Percentiles rank a stretch among this genome's conserved stretches.
Conservation (phyloP, 1,140 invertebrate species). For the Polypedilum pembai region DNA sequence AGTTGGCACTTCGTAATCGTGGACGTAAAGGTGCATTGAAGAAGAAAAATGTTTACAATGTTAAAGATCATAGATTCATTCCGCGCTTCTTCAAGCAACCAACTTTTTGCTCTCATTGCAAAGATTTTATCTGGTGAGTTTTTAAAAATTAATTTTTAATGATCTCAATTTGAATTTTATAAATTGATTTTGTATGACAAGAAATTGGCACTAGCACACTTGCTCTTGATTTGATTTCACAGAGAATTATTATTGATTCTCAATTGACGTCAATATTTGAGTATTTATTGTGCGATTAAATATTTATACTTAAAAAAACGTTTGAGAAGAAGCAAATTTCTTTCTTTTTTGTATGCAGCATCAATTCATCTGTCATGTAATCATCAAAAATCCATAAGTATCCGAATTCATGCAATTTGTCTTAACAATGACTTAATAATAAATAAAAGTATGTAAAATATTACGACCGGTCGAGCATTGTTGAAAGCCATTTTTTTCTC, state of each 20-base stretch:
- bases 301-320: no score
- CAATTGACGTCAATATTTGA: no score
- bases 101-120: constrained; percentile 99
- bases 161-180: constrained; percentile 26
- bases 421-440: no score
- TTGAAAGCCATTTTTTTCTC: background rate
- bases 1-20: constrained; percentile 65
- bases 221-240: no score
- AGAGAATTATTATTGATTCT: no score
- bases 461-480: no score
- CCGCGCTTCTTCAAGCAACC: constrained; percentile 99
- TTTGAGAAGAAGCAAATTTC: background rate
- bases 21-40: constrained; percentile 94
- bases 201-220: no score
- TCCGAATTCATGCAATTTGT: no score
- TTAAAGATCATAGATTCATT: constrained; percentile 98
- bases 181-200: no score
- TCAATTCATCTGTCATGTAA: no score
- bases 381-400: no score
- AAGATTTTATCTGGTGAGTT: constrained; percentile 99
- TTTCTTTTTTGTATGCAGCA: background rate
- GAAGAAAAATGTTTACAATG: constrained; percentile 98
- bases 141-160: constrained; percentile 23
- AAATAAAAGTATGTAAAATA: no score
- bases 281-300: background rate